Conservation (phyloP, 1,140 invertebrate species). For the Bombyx mandarina region DNA sequence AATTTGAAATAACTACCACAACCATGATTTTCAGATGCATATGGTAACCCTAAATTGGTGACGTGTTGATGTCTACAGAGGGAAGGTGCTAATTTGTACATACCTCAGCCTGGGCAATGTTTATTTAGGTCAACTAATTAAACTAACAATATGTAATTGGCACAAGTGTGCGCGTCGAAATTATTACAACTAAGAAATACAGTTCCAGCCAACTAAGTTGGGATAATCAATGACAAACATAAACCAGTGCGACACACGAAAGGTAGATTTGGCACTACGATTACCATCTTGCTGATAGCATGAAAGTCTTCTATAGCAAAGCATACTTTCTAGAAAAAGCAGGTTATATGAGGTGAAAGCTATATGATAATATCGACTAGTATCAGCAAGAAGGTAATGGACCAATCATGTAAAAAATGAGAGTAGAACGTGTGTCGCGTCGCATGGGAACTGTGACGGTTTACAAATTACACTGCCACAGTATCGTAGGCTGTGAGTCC, state of each 20-base stretch:
- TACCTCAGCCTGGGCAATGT: slow-evolving; percentile 24
- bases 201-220: slow-evolving; percentile 59
- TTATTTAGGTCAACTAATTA: slow-evolving; percentile 18
- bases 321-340: no score
- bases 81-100: slow-evolving; percentile 18
- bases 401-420: slow-evolving; percentile 12
- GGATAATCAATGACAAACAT: slow-evolving; percentile 44
- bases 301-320: no score
- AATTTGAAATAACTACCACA: slow-evolving; percentile 68
- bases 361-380: slow-evolving; percentile 2
- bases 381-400: slow-evolving; percentile 29
- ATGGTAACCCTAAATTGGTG: slow-evolving; percentile 52
- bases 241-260: slow-evolving; percentile 38
- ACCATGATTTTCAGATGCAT: slow-evolving; percentile 58
- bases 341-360: no score
- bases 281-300: slow-evolving; percentile 28
- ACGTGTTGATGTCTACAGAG: slow-evolving; percentile 24
- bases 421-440: slow-evolving; percentile 16
- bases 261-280: slow-evolving; percentile 29
- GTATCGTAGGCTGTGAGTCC: slow-evolving; percentile 97
- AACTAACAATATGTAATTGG: slow-evolving; percentile 14
- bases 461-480: slow-evolving; percentile 97
- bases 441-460: slow-evolving; percentile 18
- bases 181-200: slow-evolving; percentile 22
- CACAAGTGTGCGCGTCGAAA: slow-evolving; percentile 30